Conservation (phyloP, 2,888 invertebrate species). For the Bellardia bayeri region DNA sequence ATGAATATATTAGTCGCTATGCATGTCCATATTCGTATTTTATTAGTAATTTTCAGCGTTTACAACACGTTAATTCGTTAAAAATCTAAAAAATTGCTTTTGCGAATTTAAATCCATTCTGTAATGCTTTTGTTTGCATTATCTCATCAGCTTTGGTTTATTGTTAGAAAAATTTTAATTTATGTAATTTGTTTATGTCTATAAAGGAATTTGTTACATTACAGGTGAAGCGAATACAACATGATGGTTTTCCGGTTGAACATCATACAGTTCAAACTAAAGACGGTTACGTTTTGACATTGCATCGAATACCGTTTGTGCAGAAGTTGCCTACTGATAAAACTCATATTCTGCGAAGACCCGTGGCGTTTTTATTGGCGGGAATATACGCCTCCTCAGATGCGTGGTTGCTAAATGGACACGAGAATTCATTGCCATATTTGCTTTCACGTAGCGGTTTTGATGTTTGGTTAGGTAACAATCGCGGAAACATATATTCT, state of each 20-base stretch:
- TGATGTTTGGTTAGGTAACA: constrained; percentile 83
- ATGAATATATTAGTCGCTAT: too few relatives aligned
- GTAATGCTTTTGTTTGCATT: too few relatives aligned
- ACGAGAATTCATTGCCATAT: constrained; percentile 82
- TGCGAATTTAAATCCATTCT: too few relatives aligned
- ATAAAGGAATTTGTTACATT: constrained; percentile 53
- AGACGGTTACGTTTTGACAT: constrained; percentile 81
- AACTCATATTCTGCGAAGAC: constrained; percentile 77
- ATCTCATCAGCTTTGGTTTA: too few relatives aligned
- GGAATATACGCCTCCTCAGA: constrained; percentile 83
- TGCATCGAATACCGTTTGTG: constrained; percentile 82
- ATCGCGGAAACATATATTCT: constrained; percentile 82
- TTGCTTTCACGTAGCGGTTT: constrained; percentile 82
- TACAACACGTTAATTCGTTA: too few relatives aligned
- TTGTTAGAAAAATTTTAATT: too few relatives aligned
- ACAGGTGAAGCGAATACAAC: constrained; percentile 82
- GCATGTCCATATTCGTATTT: too few relatives aligned
- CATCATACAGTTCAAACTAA: constrained; percentile 86
- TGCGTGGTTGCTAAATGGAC: constrained; percentile 82
- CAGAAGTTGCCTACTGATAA: constrained; percentile 66
- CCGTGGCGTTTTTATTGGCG: constrained; percentile 81
- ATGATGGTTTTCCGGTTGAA: constrained; percentile 84
- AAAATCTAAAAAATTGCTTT: too few relatives aligned
- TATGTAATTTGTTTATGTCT: too few relatives aligned
- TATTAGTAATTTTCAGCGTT: too few relatives aligned